Base-by-base conservation (phyloP, 2,113 vertebrate species). In the Campylorhamphus procurvoides region DNA sequence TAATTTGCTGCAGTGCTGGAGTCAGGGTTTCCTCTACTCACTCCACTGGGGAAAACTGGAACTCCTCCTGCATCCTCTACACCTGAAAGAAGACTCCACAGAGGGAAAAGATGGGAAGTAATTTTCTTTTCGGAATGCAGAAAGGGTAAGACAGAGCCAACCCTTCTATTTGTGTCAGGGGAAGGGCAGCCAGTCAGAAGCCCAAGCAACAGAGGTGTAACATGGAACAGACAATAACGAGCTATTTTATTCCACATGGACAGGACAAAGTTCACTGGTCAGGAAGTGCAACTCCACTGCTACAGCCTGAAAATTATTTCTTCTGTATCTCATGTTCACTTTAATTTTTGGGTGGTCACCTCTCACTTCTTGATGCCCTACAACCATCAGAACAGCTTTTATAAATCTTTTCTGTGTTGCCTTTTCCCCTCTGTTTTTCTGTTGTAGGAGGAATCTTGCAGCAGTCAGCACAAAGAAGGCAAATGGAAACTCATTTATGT, bases 41-140 rank as follows among this genome's bases (percentile, higher is more conserved):
- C 29, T 42, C 31, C 47, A 31, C 29, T 58, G 0, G 0, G 9
- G 44, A 31, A 59, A 60, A 74, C 5, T 2, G 2, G 8, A 89
- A 68, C 44, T 66, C 86, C 5, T 69, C 35, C 50, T 68, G n/a
- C 20, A 23, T 62, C 66, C n/a, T 27, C 31, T 37, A 14, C 14
- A 39, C 6, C 20, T 77, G 42, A 11, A 72, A 62, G 29, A 81
- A 81, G 14, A n/a, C 9, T 39, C 7, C 9, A 40, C 1, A 15
- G 29, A 53, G n/a, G n/a, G 69, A 42, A 52, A 72, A 66, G 37
- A 53, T 39, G 31, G 64, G 20, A 85, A 95, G 37, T 17, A 3
- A 46, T 47, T 75, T 35, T 17, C 17, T 35, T 77, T 75, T 82
- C 31, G 47, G 22, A 49, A 22, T 59, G 31, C 64, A 69, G 63